These are phyloP conservation scores for Isichthys henryi DNA, from an alignment of 2,113 vertebrate species.

Conservation along the genomic window DNA sequence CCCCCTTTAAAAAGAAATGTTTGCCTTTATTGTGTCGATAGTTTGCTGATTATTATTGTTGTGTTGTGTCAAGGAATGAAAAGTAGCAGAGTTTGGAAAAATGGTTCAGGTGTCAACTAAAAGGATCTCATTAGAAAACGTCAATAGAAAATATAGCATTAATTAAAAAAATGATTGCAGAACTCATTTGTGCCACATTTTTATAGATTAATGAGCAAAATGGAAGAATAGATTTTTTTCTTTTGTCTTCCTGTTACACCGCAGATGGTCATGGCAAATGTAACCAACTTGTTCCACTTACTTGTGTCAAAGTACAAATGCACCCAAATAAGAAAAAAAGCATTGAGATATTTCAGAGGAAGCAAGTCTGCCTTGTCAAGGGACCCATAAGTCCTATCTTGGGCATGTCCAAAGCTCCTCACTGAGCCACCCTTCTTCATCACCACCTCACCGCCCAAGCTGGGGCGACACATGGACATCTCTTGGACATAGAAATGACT, in stretches of 20 bases:
- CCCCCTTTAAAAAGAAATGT: background rate
- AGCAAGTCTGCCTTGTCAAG: background rate
- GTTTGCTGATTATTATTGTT: background rate
- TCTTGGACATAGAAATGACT: background rate
- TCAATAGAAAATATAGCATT: background rate
- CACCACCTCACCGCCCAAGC: too few species aligned
- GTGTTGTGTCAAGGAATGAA: background rate
- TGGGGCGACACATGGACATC: background rate
- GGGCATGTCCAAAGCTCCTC: background rate
- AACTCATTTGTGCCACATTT: background rate
- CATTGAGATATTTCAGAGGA: background rate
- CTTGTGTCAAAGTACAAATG: background rate
- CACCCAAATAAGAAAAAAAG: background rate
- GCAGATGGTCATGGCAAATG: background rate
- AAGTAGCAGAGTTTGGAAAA: background rate
- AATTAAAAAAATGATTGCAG: background rate
- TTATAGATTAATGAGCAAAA: background rate
- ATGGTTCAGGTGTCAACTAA: background rate
- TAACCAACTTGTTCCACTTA: background rate
- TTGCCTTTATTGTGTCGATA: background rate
- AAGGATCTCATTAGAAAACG: background rate
- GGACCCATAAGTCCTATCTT: background rate
- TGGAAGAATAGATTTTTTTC: background rate
- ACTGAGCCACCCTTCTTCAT: background rate
- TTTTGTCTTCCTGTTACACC: background rate